A percentile compares a stretch with the other conserved stretches of the same genome.
phyloP scores from a whole-genome alignment of 2,797 vertebrate species.

The Hirundo rustica region DNA sequence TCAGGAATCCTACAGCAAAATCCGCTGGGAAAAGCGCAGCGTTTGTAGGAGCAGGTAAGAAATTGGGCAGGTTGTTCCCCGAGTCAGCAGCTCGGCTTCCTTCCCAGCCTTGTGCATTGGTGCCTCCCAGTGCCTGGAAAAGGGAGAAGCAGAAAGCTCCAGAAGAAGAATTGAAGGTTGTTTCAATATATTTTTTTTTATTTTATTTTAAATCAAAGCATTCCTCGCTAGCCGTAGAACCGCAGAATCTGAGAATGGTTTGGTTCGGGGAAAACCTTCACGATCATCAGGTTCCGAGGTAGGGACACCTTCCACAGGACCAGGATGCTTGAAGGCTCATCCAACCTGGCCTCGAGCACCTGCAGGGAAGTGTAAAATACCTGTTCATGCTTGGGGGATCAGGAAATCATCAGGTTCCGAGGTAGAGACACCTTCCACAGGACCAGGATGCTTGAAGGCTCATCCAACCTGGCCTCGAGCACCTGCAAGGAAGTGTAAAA shows the following conservation, averaged over 20 bases:
- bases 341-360: too few relatives aligned
- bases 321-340: background rate
- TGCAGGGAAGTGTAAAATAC: background rate
- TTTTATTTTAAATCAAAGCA: background rate
- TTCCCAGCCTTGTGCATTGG: background rate
- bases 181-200: background rate
- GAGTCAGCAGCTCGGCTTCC: background rate
- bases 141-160: background rate
- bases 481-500: background rate
- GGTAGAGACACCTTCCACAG: background rate
- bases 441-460: background rate
- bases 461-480: too few relatives aligned
- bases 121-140: conserved; percentile 42
- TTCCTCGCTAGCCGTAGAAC: fast-evolving
- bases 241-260: background rate
- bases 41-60: background rate
- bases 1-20: background rate
- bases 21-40: fast-evolving
- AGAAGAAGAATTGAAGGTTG: background rate
- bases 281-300: fast-evolving
- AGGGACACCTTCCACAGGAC: background rate
- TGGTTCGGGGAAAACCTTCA: background rate
- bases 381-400: too few relatives aligned
- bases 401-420: background rate
- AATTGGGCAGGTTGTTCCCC: background rate